phyloP scores from a whole-genome alignment of 2,113 vertebrate species.

The Centropus unirufus region DNA sequence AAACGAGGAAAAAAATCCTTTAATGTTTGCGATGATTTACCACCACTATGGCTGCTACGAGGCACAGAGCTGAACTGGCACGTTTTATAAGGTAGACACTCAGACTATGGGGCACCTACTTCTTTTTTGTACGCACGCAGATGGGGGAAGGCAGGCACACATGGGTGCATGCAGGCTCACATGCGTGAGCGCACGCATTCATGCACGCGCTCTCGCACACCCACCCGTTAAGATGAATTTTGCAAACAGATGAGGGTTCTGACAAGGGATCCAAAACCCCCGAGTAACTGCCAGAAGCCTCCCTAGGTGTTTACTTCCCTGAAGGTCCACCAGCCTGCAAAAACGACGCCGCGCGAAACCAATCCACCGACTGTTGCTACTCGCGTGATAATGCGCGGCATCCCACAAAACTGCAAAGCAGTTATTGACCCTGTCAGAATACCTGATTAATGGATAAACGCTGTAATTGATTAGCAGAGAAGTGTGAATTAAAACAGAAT shows the following conservation, averaged over 20 bases:
- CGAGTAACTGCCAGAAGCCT: slow-evolving; percentile 40
- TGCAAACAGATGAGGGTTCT: slow-evolving; percentile 64
- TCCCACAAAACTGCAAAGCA: slow-evolving; percentile 82
- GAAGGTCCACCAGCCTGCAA: slow-evolving; percentile 62
- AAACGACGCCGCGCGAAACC: slow-evolving; percentile 61
- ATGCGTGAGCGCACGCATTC: slow-evolving; percentile 39
- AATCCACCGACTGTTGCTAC: slow-evolving; percentile 74
- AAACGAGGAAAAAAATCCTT: slow-evolving; percentile 50
- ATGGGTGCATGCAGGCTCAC: slow-evolving; percentile 10
- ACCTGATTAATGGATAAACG: slow-evolving; percentile 97
- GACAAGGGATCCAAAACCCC: slow-evolving; percentile 38
- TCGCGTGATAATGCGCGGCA: slow-evolving; percentile 79
- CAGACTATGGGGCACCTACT: not conserved
- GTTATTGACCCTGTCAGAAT: slow-evolving; percentile 90
- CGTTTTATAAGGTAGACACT: not conserved
- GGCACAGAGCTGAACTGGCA: not conserved
- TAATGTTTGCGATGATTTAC: slow-evolving; percentile 40
- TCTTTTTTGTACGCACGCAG: not conserved
- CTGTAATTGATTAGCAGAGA: slow-evolving; percentile 96
- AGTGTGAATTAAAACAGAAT: slow-evolving; percentile 94
- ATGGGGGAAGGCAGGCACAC: slow-evolving; percentile 28
- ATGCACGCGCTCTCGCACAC: not conserved
- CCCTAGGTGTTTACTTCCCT: slow-evolving; percentile 62
- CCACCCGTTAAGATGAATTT: slow-evolving; percentile 36
- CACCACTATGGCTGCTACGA: not conserved